Percentiles rank a stretch among this genome's conserved stretches.
Conservation (phyloP, 2,113 vertebrate species). For the Stigmatopora nigra region DNA sequence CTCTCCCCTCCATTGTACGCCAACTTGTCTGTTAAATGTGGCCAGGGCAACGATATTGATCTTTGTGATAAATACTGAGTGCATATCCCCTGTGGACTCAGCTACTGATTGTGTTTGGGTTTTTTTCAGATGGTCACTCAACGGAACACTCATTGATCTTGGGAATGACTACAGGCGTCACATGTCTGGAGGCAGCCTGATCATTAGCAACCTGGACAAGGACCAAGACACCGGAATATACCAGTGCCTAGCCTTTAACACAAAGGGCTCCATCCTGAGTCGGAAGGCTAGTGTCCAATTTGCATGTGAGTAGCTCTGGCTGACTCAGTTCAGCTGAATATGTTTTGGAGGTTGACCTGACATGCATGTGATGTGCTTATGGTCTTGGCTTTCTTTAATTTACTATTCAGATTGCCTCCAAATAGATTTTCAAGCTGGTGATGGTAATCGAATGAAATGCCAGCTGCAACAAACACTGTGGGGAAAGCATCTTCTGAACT, state of each 20-base stretch:
- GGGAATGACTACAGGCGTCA: constrained; percentile 71
- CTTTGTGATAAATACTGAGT: constrained; percentile 55
- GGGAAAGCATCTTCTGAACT: constrained; percentile 53
- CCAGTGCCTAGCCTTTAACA: constrained; percentile 75
- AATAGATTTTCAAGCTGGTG: constrained; percentile 52
- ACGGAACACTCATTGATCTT: constrained; percentile 77
- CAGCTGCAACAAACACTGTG: constrained; percentile 56
- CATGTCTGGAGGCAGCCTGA: constrained; percentile 74
- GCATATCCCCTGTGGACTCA: constrained; percentile 47
- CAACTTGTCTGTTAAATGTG: constrained; percentile 46
- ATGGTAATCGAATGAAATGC: constrained; percentile 59
- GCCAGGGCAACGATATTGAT: constrained; percentile 57
- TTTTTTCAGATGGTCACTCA: constrained; percentile 82
- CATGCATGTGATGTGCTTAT: constrained; percentile 11
- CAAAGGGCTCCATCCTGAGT: constrained; percentile 73
- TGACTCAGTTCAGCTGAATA: constrained; percentile 13
- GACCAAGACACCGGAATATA: constrained; percentile 75
- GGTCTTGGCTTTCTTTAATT: constrained; percentile 2
- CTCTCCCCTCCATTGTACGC: background rate
- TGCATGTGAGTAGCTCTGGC: constrained; percentile 74
- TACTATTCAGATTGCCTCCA: constrained; percentile 28
- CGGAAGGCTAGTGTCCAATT: constrained; percentile 75
- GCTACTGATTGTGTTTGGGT: constrained; percentile 75
- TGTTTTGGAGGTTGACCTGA: constrained; percentile 14
- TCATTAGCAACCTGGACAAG: constrained; percentile 73